These are phyloP conservation scores for Abrostola tripartita DNA, from an alignment of 2,888 invertebrate genomes.

Conservation along the genomic window DNA sequence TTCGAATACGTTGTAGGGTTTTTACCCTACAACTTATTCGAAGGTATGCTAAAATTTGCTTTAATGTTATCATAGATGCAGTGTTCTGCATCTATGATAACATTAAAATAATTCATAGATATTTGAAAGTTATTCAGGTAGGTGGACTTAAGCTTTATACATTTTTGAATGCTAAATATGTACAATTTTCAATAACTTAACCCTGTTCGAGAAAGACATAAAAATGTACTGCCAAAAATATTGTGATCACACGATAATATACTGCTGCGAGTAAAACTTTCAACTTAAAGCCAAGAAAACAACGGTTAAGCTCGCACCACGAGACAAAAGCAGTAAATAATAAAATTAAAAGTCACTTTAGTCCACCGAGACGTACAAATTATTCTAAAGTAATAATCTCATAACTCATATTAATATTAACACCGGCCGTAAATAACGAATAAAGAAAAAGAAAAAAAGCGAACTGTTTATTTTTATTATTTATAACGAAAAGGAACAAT, in stretches of 20 bases:
- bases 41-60: too few relatives aligned
- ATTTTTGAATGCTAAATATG: background rate
- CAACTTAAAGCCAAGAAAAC: constrained; percentile 59
- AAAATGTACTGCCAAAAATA: constrained; percentile 52
- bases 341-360: constrained; percentile 75
- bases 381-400: constrained; percentile 74
- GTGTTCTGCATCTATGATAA: too few relatives aligned
- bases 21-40: too few relatives aligned
- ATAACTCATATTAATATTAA: constrained; percentile 76
- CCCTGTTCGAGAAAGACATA: constrained; percentile 31
- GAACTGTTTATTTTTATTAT: constrained; percentile 61
- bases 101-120: too few relatives aligned
- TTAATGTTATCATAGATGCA: too few relatives aligned
- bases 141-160: too few relatives aligned
- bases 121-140: too few relatives aligned
- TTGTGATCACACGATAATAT: constrained; percentile 53
- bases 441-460: constrained; percentile 61
- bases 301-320: constrained; percentile 52
- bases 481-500: constrained; percentile 64
- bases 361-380: constrained; percentile 72
- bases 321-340: constrained; percentile 82
- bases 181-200: constrained; percentile 23
- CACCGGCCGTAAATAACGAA: constrained; percentile 70
- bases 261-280: constrained; percentile 55
- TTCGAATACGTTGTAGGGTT: too few relatives aligned